Evolutionary conservation across 2,113 vertebrate genomes (phyloP).

Genomic region (Thamnophis sirtalis): DNA sequence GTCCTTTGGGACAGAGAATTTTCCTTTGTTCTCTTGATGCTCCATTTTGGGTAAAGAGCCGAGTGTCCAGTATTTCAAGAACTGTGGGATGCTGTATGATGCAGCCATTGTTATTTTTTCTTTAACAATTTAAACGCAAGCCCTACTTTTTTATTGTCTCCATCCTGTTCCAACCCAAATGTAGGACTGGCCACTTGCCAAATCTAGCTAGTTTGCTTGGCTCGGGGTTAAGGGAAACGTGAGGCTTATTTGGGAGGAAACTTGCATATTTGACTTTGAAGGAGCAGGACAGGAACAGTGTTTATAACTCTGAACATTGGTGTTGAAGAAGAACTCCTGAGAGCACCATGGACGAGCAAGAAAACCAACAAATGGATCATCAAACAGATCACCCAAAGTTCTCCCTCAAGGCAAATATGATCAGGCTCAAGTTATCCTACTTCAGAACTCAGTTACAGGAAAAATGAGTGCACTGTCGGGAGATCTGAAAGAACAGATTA

Average conservation of each 20-base stretch:
- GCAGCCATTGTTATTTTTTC: neutral
- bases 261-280: neutral
- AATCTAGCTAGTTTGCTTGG: neutral
- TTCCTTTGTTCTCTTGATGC: neutral
- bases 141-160: neutral
- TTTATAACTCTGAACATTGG: neutral
- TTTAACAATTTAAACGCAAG: neutral
- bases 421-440: neutral
- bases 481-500: neutral
- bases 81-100: neutral
- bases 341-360: neutral
- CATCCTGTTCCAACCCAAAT: neutral
- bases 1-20: neutral
- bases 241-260: neutral
- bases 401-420: neutral
- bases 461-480: neutral
- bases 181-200: neutral
- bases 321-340: neutral
- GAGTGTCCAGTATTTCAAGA: neutral
- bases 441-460: neutral
- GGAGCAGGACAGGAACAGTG: neutral
- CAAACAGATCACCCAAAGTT: neutral
- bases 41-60: neutral
- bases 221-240: neutral
- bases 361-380: neutral